Evolutionary conservation across 2,113 vertebrate species (phyloP).

Genomic region (Chlorodrepanis virens): DNA sequence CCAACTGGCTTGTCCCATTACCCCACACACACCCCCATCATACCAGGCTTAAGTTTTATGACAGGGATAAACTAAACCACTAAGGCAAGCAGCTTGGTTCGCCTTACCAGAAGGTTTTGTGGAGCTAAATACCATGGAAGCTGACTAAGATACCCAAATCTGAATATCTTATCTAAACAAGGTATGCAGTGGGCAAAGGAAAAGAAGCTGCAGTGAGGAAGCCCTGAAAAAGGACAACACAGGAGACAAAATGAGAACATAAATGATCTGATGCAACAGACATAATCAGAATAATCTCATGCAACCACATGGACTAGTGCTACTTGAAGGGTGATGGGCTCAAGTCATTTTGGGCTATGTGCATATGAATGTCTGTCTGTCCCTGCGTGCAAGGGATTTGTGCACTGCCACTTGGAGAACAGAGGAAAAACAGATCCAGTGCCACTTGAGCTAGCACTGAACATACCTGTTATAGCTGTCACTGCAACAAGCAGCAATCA

Average conservation of each 20-base stretch:
- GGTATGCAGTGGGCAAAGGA: not conserved
- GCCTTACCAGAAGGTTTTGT: not conserved
- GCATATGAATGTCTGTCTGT: not conserved
- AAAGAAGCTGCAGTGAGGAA: not conserved
- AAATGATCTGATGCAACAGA: not conserved
- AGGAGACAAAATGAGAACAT: not conserved
- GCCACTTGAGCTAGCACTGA: not conserved
- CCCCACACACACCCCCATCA: not conserved
- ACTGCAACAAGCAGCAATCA: not conserved
- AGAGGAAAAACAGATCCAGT: not conserved
- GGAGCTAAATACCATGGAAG: not conserved
- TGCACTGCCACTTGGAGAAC: not conserved
- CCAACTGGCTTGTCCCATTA: not conserved
- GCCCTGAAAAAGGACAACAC: not conserved
- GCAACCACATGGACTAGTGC: not conserved
- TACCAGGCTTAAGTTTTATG: not conserved
- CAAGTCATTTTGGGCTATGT: fast-evolving
- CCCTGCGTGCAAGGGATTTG: not conserved
- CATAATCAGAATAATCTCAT: not conserved
- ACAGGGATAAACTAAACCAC: not conserved
- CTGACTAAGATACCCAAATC: not conserved
- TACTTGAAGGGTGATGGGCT: not conserved
- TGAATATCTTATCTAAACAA: not conserved
- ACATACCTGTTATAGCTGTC: not conserved
- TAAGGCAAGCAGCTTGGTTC: not conserved